phyloP scores from a whole-genome alignment of 1,140 invertebrate species.

The Drosophila santomea region DNA sequence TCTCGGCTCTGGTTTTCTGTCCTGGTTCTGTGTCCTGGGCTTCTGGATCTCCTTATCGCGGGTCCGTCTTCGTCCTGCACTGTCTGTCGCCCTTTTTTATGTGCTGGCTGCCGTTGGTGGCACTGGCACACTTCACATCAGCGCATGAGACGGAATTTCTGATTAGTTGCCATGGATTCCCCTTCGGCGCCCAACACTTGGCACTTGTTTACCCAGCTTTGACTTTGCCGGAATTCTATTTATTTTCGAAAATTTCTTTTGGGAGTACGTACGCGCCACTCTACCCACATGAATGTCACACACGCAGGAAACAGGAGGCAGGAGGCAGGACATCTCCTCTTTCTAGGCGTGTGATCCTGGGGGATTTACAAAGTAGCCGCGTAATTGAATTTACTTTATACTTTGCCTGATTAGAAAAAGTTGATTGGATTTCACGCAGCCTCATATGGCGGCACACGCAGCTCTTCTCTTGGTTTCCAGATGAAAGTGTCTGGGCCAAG shows the following conservation, averaged over 20 bases:
- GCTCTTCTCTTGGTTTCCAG: neutral
- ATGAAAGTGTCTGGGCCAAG: slow-evolving; percentile 14
- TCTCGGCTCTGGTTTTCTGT: neutral
- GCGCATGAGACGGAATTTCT: slow-evolving; percentile 82
- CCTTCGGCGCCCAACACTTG: slow-evolving; percentile 13
- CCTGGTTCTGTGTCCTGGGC: neutral
- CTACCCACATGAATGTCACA: slow-evolving; percentile 39
- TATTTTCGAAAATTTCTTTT: slow-evolving; percentile 77
- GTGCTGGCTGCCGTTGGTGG: slow-evolving; percentile 30
- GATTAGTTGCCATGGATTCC: slow-evolving; percentile 78
- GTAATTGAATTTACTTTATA: slow-evolving; percentile 83
- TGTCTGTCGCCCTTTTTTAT: slow-evolving; percentile 17
- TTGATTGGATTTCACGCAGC: slow-evolving; percentile 71
- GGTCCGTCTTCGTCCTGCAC: slow-evolving; percentile 44
- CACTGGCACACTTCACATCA: slow-evolving; percentile 50
- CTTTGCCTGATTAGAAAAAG: slow-evolving; percentile 76
- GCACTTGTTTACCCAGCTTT: slow-evolving; percentile 72
- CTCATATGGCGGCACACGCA: slow-evolving; percentile 14
- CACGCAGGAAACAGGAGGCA: slow-evolving; percentile 12
- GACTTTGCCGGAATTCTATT: slow-evolving; percentile 81
- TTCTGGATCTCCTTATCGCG: slow-evolving; percentile 3
- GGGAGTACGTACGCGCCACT: slow-evolving; percentile 14
- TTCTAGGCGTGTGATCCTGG: slow-evolving; percentile 68
- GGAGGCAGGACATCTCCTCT: slow-evolving; percentile 23
- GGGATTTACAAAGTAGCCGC: slow-evolving; percentile 80